Percentiles rank a stretch among this genome's conserved stretches.
These are phyloP conservation scores for Drosophila formosana DNA, from an alignment of 2,888 invertebrate species.

Conservation along the genomic window DNA sequence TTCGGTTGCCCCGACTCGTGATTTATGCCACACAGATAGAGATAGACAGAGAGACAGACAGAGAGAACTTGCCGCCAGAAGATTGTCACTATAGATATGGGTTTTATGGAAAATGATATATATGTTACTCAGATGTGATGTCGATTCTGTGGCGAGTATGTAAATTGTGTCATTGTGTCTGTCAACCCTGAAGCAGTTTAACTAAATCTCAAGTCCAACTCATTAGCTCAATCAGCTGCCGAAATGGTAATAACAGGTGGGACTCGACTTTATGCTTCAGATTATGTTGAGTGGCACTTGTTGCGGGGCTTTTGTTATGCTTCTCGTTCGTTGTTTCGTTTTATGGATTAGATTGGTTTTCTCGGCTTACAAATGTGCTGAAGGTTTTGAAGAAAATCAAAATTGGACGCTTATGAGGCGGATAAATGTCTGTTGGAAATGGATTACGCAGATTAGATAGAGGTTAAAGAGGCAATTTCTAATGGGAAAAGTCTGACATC, in stretches of 20 bases:
- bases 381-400: slow-evolving; percentile 13
- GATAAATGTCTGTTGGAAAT: neutral
- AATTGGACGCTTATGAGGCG: neutral
- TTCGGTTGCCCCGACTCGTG: slow-evolving; percentile 42
- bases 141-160: slow-evolving; percentile 53
- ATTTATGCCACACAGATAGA: slow-evolving; percentile 61
- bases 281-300: slow-evolving; percentile 44
- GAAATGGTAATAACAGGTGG: slow-evolving; percentile 40
- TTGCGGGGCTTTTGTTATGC: slow-evolving; percentile 33
- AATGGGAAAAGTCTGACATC: neutral
- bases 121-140: slow-evolving; percentile 52
- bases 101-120: slow-evolving; percentile 67
- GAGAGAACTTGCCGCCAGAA: slow-evolving; percentile 35
- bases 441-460: neutral
- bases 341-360: slow-evolving; percentile 33
- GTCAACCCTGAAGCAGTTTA: slow-evolving; percentile 28
- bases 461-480: neutral
- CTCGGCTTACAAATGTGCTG: slow-evolving; percentile 37
- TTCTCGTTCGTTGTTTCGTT: neutral
- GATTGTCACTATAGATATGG: slow-evolving; percentile 61
- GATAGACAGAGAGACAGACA: neutral
- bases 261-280: slow-evolving; percentile 1
- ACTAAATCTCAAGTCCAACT: slow-evolving; percentile 28
- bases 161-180: slow-evolving; percentile 52
- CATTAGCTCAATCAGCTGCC: slow-evolving; percentile 37